A percentile compares a stretch with the other conserved stretches of the same genome.
phyloP scores from a whole-genome alignment of 1,140 invertebrate species.

The Oryctes rhinoceros region DNA sequence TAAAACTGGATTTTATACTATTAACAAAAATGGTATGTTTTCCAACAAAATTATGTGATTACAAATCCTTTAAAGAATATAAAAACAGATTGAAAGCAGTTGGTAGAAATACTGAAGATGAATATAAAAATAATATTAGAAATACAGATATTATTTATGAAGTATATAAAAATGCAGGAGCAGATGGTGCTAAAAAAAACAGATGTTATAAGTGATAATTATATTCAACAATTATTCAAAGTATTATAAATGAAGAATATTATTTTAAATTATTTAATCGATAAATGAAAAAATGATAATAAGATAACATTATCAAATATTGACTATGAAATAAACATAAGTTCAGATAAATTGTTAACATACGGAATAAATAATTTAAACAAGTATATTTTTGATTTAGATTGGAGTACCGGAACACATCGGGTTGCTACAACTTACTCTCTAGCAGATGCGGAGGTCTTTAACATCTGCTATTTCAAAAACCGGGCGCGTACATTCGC shows the following conservation, averaged over 20 bases:
- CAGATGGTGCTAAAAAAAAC: constrained; percentile 11
- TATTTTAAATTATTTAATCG: too few relatives aligned
- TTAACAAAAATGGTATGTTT: too few relatives aligned
- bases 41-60: not conserved
- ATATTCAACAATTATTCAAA: constrained; percentile 8
- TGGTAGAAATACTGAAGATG: too few relatives aligned
- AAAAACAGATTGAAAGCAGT: too few relatives aligned
- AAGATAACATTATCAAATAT: not conserved
- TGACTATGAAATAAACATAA: constrained; percentile 15
- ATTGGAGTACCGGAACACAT: too few relatives aligned
- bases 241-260: constrained; percentile 28
- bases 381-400: not conserved
- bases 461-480: constrained; percentile 29
- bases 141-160: not conserved
- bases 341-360: not conserved
- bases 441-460: constrained; percentile 25
- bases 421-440: constrained; percentile 5
- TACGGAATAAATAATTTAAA: too few relatives aligned
- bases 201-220: not conserved
- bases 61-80: too few relatives aligned
- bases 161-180: not conserved
- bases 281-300: not conserved
- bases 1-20: constrained; percentile 4
- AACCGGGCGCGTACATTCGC: constrained; percentile 20
- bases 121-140: not conserved